Evolutionary conservation across 2,888 invertebrate genomes (phyloP), one percentile per base, ranked within the genome.

Genomic region (Tridacna crocea): DNA sequence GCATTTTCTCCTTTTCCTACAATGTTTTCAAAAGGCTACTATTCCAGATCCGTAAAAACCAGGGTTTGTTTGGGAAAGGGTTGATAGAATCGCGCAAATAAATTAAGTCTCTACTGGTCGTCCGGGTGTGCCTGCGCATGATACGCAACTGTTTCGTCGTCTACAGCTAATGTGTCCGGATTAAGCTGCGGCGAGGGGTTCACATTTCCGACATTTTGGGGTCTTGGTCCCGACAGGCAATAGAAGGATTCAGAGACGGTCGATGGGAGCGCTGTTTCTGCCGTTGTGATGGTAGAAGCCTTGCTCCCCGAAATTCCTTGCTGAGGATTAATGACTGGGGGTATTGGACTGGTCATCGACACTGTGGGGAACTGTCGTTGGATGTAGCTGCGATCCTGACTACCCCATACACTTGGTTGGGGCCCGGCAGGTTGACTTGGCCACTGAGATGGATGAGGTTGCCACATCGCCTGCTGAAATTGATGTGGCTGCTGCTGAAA

Each of bases 381-480:
- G 70, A 72, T 61, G 70, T 77, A 77, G 70, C 70, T 47, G 63
- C 77, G 77, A 61, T 72, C 77, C 63, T 78, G 77, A 78, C 77
- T 78, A 63, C 48, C 72, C 72, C 77, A 78, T 24, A 78, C 36
- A 65, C 77, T 78, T 12, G 61, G 63, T 63, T 78, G 77, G 48
- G 72, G 72, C 46, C 63, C 51, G 51, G 63, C 48, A 63, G 36
- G 77, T n/a, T 58, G 60, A 68, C 27, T 4, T 68, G 68, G 72
- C 72, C 77, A 78, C 47, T 72, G 72, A 65, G 72, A 78, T n/a
- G 0, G 77, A 70, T 55, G 63, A 63, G 77, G 63, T 27, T 78
- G 77, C 77, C 77, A 78, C 55, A 61, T 13, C 24, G 77, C 65
- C 72, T 78, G 72, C 77, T 72, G 77, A 24, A 72, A 55, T n/a